Evolutionary conservation across 1,140 invertebrate genomes (phyloP), one percentile per base, ranked within the genome.

Genomic region (Drosophila sp.): DNA sequence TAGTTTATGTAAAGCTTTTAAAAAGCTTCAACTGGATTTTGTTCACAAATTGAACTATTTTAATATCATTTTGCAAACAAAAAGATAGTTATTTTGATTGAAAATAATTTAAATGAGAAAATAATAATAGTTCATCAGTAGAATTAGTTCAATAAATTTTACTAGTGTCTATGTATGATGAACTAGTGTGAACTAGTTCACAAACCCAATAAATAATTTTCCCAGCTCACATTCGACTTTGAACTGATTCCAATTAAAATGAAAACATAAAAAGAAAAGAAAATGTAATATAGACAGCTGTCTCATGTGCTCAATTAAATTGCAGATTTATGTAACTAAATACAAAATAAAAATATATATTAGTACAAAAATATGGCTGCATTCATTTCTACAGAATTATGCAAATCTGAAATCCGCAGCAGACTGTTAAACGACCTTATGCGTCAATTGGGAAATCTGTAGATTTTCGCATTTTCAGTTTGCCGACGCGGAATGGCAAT

Each of bases 341-440:
- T 11, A 40, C 7, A 45, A 41, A 27, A 38, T 27, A 9, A 25
- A 8, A 13, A 18, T 51, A 56, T 18, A 66, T 29, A 43, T 13
- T 38, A 38, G 13, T 13, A 40, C 21, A 51, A 65, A 51, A 65
- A 48, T 18, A 65, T 76, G 34, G 43, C 36, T 70, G 48, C 45
- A 78, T 63, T 78, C 36, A 86, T 72, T 58, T 72, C 86, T 87
- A 74, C 51, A 72, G 40, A 80, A 58, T 40, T 69, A 83, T 83
- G 56, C 56, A 58, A 58, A 59, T 45, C 13, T 76, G 65, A 58
- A 78, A 56, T 86, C 62, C 78, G 67, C 66, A 72, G 51, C 67
- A 82, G 82, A 89, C 82, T 82, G 78, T 79, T 89, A 61, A 87
- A 86, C 75, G 72, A 63, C 82, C 78, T 87, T 43, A 82, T 72